phyloP scores from a whole-genome alignment of 2,113 vertebrate genomes.

The Crotalus viridis region DNA sequence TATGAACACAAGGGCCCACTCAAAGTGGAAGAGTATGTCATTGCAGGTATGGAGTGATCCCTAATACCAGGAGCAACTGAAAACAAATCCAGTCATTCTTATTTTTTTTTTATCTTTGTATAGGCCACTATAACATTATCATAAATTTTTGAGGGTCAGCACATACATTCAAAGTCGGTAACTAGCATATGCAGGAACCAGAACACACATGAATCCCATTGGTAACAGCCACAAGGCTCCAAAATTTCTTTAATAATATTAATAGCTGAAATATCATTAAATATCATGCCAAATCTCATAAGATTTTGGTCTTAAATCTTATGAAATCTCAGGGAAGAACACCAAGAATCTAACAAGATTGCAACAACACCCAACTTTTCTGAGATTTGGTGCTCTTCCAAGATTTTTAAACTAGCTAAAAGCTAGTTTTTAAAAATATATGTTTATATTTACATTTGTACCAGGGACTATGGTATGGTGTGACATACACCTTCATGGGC shows the following conservation, averaged over 20 bases:
- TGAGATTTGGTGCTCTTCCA: background rate
- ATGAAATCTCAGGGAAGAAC: background rate
- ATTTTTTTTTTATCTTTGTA: background rate
- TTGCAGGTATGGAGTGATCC: conserved; percentile 52
- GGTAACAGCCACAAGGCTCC: background rate
- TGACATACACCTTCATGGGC: background rate
- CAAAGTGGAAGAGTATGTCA: conserved; percentile 59
- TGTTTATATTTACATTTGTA: background rate
- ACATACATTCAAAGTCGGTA: background rate
- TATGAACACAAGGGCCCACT: conserved; percentile 47
- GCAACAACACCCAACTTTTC: background rate
- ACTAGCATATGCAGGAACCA: background rate
- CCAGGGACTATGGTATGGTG: background rate
- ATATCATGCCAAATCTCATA: background rate
- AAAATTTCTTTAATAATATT: background rate
- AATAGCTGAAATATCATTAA: background rate
- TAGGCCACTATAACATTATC: background rate
- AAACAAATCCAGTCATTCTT: background rate
- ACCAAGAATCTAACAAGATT: background rate
- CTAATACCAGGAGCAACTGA: background rate
- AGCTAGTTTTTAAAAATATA: background rate
- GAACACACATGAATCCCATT: background rate
- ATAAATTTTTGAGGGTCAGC: background rate
- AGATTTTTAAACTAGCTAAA: background rate
- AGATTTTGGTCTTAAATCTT: background rate